Base-by-base conservation (phyloP, 1,140 invertebrate genomes). In the Zaprionus nigranus region DNA sequence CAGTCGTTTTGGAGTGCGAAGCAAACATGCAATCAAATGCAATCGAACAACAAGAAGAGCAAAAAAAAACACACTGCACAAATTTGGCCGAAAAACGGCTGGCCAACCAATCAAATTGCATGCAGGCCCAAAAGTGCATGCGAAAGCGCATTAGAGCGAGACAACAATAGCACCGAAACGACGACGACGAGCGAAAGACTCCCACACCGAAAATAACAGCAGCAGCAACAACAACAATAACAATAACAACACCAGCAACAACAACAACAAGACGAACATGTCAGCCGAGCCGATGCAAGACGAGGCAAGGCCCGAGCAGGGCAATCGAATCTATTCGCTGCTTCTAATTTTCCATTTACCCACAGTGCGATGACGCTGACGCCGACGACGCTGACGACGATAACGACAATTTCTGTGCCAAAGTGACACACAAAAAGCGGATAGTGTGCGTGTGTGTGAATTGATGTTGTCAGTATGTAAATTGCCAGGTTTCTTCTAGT, bases 21-120 rank as follows among this genome's bases (percentile, higher is more conserved):
- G 57, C 84, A 80, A 88, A 87, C 83, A 81, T 88, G 84, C 84
- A 87, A 87, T 87, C 84, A 90, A 87, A 88, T 90, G 84, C 84
- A 87, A 90, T 88, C 82, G 81, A 90, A 81, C 69, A 75, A 34
- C 51, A 59, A 67, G 54, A 71, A 43, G 49, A 67, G 30, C 43
- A 28, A 69, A 62, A 56, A 38, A 64, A 38, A 51, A 46, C 51
- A 66, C 49, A 30, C 61, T 57, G 53, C 43, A 63, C 57, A 75
- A 79, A 69, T 85, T 85, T 90, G 71, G 84, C 78, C 84, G 81
- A 90, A 88, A 90, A 79, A 65, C 73, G 70, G 62, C 69, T 59
- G 66, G 84, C 57, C 54, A 68, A 78, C 84, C 84, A 88, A 88
- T 88, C 84, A 88, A 90, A 88, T 74, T 88, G 85, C 83, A 83